Evolutionary conservation across 2,888 invertebrate species (phyloP), one percentile per base, ranked within the genome.

Genomic region (Seladonia tumulorum): DNA sequence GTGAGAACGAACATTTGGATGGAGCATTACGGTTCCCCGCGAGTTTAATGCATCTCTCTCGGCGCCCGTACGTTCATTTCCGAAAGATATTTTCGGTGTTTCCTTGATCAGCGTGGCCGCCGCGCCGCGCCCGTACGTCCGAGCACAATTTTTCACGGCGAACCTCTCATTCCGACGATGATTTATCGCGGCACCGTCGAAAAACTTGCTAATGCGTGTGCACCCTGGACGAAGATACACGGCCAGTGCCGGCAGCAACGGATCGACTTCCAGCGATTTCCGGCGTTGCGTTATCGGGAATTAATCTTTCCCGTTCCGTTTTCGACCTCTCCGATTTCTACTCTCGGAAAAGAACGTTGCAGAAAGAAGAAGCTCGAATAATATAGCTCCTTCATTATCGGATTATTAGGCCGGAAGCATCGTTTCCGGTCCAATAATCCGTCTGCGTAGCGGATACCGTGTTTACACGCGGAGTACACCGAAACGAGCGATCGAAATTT

Each of bases 181-280:
- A 89, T 89, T 89, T 89, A 89, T 89, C 81, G 85, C 75, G 78
- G 76, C 18, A 60, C 53, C 73, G 76, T 79, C 79, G 87, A 89
- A 88, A 89, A 89, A 89, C 85, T 89, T 87, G 85, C 89, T 89
- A 89, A 89, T 87, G 87, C 89, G 87, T 86, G 76, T 53, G 53
- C 76, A 47, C 76, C 68, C 47, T 29, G 78, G 82, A 86, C 86
- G 83, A 82, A 88, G 86, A 88, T 86, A 78, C 88, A 83, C 86
- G 79, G 72, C 76, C 74, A 63, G 66, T 74, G 79, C 72, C 75
- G 53, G 22, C 77, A 5, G 18, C 22, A 57, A 39, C 39, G 63
- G 70, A 84, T 88, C 86, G 84, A 86, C 86, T 53, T 53, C 53
- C n/a, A 53, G 81, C 57, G 79, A 71, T 86, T 88, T 82, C 76